phyloP scores from a whole-genome alignment of 2,888 invertebrate genomes.

The Apotomis capreana region DNA sequence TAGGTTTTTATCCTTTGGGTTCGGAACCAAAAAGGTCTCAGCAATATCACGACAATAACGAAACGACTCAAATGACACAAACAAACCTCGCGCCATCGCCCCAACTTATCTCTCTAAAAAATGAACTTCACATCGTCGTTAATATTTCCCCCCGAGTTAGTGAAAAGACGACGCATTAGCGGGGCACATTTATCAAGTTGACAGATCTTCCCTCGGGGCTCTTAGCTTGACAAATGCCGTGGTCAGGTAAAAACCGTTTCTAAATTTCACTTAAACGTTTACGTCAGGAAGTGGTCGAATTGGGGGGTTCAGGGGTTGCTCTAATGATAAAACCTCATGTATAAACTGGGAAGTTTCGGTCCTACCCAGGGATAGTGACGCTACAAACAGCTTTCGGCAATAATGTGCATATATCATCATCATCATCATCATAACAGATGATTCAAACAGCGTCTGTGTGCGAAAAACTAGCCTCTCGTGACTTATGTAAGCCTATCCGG shows the following conservation, averaged over 20 bases:
- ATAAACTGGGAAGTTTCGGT: no score
- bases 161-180: conserved; percentile 68
- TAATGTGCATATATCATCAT: no score
- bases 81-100: conserved; percentile 7
- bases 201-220: conserved; percentile 70
- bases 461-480: no score
- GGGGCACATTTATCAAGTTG: conserved; percentile 71
- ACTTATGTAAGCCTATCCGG: no score
- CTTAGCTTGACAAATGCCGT: conserved; percentile 73
- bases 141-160: conserved; percentile 50
- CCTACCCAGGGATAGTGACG: no score
- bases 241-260: conserved; percentile 76
- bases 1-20: no score
- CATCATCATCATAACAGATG: no score
- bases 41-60: no score
- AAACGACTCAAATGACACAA: neutral
- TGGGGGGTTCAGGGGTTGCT: neutral
- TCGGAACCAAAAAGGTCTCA: no score
- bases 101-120: conserved; percentile 39
- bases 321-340: neutral
- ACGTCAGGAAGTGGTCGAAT: conserved; percentile 46
- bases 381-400: no score
- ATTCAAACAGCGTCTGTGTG: no score
- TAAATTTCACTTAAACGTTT: conserved; percentile 65
- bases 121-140: conserved; percentile 48